phyloP scores from a whole-genome alignment of 1,140 invertebrate species.

The Platyura marginata region DNA sequence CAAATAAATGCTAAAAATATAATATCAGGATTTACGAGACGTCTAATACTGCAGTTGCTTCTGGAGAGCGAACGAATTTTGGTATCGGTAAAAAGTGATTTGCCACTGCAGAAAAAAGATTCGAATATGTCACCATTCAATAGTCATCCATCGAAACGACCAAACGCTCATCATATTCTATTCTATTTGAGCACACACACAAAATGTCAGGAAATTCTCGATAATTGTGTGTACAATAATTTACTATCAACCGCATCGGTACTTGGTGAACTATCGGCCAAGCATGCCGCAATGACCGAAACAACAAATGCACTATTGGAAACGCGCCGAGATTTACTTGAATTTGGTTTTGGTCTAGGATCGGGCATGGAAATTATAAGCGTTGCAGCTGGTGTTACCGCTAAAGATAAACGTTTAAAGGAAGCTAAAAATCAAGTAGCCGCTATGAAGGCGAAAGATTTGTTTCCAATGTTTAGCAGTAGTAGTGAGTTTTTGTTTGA shows the following conservation, averaged over 20 bases:
- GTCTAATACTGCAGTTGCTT: slow-evolving; percentile 66
- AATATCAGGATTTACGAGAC: slow-evolving; percentile 72
- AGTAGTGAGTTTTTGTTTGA: too few species aligned
- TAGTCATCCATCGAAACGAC: slow-evolving; percentile 22
- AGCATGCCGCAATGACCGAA: not conserved
- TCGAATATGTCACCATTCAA: slow-evolving; percentile 15
- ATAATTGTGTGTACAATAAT: slow-evolving; percentile 14
- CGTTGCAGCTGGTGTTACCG: slow-evolving; percentile 60
- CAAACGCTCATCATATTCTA: slow-evolving; percentile 37
- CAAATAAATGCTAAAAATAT: slow-evolving; percentile 9
- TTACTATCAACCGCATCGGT: not conserved
- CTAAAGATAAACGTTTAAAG: slow-evolving; percentile 65
- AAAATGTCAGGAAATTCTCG: slow-evolving; percentile 31
- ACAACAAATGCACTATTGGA: not conserved
- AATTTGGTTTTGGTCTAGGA: not conserved
- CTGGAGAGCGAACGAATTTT: slow-evolving; percentile 69
- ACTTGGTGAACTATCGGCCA: not conserved
- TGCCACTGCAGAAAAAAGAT: slow-evolving; percentile 16
- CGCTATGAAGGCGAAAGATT: slow-evolving; percentile 18
- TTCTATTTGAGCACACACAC: slow-evolving; percentile 54
- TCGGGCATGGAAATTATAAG: slow-evolving; percentile 31
- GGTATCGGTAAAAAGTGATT: slow-evolving; percentile 43
- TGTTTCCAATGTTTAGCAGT: slow-evolving; percentile 12
- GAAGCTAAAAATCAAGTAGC: slow-evolving; percentile 41
- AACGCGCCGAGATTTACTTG: not conserved